phyloP scores from a whole-genome alignment of 2,888 invertebrate species.

The Punctoribates punctum region DNA sequence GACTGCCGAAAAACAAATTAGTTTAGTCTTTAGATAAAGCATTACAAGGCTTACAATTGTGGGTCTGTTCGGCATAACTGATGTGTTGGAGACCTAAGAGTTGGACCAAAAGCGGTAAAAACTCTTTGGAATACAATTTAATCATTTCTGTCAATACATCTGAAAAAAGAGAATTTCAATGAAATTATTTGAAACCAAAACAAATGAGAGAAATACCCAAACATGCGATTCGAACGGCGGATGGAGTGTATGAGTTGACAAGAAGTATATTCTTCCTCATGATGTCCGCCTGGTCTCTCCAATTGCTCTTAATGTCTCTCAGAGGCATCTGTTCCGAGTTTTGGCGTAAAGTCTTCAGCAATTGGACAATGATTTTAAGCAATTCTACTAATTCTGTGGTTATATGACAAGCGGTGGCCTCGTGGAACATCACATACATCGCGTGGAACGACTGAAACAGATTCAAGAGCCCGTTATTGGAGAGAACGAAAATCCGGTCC shows the following conservation, averaged over 20 bases:
- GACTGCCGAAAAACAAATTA: constrained; percentile 57
- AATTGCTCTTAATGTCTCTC: constrained; percentile 55
- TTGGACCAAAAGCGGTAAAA: constrained; percentile 76
- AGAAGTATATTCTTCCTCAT: constrained; percentile 79
- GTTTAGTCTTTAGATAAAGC: constrained; percentile 3
- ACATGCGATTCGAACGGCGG: constrained; percentile 73
- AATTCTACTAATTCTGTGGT: constrained; percentile 78
- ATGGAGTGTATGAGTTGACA: constrained; percentile 81
- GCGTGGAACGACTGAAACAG: constrained; percentile 81
- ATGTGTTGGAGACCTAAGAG: constrained; percentile 78
- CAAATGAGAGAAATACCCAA: constrained; percentile 61
- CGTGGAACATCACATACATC: constrained; percentile 87
- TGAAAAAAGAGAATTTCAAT: constrained; percentile 27
- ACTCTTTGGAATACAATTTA: constrained; percentile 73
- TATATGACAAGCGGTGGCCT: constrained; percentile 83
- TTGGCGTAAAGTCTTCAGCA: constrained; percentile 57
- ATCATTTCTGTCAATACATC: constrained; percentile 61
- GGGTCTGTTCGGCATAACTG: constrained; percentile 65
- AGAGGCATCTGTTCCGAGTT: constrained; percentile 63
- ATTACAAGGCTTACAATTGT: constrained; percentile 53
- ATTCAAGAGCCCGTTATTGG: constrained; percentile 78
- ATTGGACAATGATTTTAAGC: constrained; percentile 58
- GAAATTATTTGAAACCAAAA: constrained; percentile 48
- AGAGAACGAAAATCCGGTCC: constrained; percentile 82
- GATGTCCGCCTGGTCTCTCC: constrained; percentile 82